Evolutionary conservation across 2,797 vertebrate species (phyloP), one percentile per base, ranked within the genome.

Genomic region (Myiothlypis chrysogaster): DNA sequence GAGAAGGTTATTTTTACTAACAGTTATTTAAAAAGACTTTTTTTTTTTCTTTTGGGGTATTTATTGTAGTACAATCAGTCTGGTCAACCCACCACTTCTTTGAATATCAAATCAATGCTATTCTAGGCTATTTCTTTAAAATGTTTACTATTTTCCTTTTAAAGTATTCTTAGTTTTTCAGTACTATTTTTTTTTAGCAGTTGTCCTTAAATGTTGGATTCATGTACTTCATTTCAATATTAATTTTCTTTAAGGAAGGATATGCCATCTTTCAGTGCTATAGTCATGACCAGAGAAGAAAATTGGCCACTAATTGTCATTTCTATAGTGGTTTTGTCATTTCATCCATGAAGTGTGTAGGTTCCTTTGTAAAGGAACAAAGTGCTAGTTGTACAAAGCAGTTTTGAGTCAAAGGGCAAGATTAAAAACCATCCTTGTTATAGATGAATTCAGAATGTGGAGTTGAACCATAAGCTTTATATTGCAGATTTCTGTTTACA

Each of bases 41-140:
- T 63, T 44, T 44, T 57, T 39, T 18, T 18, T 16, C 2, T 8
- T 5, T 2, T 4, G 4, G 8, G 1, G 0, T 50, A 52, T 47
- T 34, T 9, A 37, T 8, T 69, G 7, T 46, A 76, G 21, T 34
- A 44, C 35, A 75, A 69, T 17, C 17, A 83, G 11, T 37, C 55
- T 79, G 30, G 12, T 63, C 71, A 72, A 60, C 24, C 3, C 7
- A 5, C 2, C 1, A 2, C 5, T 46, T 53, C 9, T 61, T 79
- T 72, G 53, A 80, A 50, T 47, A 56, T 6, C 25, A 59, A 66
- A 70, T 55, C 3, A 55, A 28, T n/a, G 47, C 6, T 57, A 50
- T 65, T 85, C 6, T 76, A 39, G 24, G 24, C 5, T 32, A 57
- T n/a, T 55, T 65, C 14, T 53, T 69, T 44, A 9, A 75, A 87